Conservation (phyloP, 1,140 invertebrate genomes). For the Schmidtea mediterranea region DNA sequence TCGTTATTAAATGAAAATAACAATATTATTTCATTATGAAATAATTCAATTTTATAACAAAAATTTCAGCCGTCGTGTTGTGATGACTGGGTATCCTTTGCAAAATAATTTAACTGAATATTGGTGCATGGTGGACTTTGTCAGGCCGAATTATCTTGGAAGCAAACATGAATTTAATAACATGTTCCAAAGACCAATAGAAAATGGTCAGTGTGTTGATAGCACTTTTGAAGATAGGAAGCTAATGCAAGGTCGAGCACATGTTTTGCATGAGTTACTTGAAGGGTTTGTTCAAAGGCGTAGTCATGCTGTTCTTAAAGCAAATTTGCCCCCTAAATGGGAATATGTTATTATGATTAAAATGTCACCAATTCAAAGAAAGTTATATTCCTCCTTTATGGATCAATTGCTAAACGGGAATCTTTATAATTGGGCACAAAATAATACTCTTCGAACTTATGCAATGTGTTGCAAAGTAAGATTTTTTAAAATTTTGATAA, state of each 20-base stretch:
- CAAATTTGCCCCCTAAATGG: conserved; percentile 66
- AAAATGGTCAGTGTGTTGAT: conserved; percentile 72
- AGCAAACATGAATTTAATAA: conserved; percentile 66
- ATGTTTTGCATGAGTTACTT: conserved; percentile 66
- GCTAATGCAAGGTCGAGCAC: conserved; percentile 68
- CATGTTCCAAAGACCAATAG: conserved; percentile 37
- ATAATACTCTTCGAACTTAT: conserved; percentile 81
- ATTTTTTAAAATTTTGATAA: neutral
- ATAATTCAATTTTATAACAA: no score
- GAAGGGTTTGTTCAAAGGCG: conserved; percentile 64
- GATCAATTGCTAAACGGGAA: conserved; percentile 9
- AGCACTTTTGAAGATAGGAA: conserved; percentile 59
- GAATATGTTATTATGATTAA: conserved; percentile 73
- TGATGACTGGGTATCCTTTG: conserved; percentile 72
- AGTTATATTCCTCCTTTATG: conserved; percentile 33
- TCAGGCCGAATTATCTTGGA: conserved; percentile 68
- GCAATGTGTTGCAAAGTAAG: conserved; percentile 77
- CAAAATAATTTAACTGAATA: conserved; percentile 82
- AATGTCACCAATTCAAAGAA: conserved; percentile 49
- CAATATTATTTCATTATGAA: no score
- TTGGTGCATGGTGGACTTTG: conserved; percentile 64
- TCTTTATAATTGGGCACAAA: conserved; percentile 37
- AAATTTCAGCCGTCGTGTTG: conserved; percentile 37
- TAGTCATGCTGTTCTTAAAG: conserved; percentile 65
- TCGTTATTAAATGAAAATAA: no score